Base-by-base conservation (phyloP, 64 coral and sea anemone species). In the Trachythela sp. region DNA sequence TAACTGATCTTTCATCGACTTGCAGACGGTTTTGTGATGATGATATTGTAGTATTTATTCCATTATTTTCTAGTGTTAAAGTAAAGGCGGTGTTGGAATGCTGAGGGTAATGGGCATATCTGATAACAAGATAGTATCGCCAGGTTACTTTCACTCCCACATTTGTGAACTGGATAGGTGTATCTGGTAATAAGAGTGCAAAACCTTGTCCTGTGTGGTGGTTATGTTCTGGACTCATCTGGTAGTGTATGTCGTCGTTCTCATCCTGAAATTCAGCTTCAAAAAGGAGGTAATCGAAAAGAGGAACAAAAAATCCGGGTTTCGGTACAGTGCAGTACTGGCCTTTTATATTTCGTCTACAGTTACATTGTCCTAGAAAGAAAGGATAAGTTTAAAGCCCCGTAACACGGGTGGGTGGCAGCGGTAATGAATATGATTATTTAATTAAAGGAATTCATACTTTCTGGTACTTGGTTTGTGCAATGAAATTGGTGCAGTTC, bases 181-280 rank as follows among this genome's bases (percentile, higher is more conserved):
- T 41, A 13, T 58, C 84, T 1, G 59, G 39, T 22, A 20, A 17
- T 22, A 92, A 70, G 14, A 27, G 27, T n/a, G 88, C 88, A 48
- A 77, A 97, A 33, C 90, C 95, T 70, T 37, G 75, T 0, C 95
- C 92, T 43, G 90, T 92, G 77, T 87, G 94, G 22, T 8, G 13
- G 30, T 22, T 14, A 7, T 29, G 71, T 29, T 83, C 85, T 60
- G 83, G 22, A 22, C 22, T 85, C 87, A 56, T 18, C 58, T 86
- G 49, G 84, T 33, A 56, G 71, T 22, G 87, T 87, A 36, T 38
- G n/a, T 68, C 84, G 64, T 84, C 87, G 5, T 77, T 92, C 24
- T 87, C 90, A 45, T 31, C 9, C 40, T 71, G 48, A 33, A 89
- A 49, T 92, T 97, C 95, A 27, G 85, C 92, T 94, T 97, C 95